phyloP scores from a whole-genome alignment of 2,797 vertebrate species.

The Sarcophilus harrisii region DNA sequence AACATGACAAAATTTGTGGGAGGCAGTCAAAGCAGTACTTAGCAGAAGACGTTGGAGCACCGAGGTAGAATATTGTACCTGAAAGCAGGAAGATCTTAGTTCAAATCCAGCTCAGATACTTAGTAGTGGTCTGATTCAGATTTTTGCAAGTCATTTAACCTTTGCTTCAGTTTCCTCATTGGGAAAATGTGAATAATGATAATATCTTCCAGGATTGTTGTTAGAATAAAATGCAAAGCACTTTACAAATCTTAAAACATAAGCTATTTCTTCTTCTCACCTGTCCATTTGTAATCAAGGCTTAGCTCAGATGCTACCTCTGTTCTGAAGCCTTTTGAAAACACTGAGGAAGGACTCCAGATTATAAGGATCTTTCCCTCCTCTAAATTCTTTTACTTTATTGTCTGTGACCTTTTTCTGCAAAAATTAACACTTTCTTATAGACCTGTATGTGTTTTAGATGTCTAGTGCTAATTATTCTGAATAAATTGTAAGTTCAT shows the following conservation, averaged over 20 bases:
- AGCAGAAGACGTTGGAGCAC: neutral
- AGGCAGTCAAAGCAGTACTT: neutral
- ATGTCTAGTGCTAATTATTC: neutral
- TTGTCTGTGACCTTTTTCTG: neutral
- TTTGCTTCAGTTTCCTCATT: neutral
- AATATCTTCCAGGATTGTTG: neutral
- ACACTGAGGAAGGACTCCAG: neutral
- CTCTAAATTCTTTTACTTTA: neutral
- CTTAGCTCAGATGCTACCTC: neutral
- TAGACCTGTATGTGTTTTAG: neutral
- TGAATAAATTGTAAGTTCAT: neutral
- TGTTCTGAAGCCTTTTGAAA: neutral
- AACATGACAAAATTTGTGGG: neutral
- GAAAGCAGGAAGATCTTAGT: neutral
- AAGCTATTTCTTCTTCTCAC: neutral
- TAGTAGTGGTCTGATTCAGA: neutral
- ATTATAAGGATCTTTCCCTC: neutral
- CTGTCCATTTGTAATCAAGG: neutral
- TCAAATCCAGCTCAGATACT: neutral
- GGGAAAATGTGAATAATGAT: neutral
- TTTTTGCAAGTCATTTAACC: neutral
- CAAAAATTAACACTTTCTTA: neutral
- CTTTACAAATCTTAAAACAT: neutral
- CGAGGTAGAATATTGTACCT: neutral
- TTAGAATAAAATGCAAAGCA: neutral